A percentile compares a stretch with the other conserved stretches of the same genome.
phyloP scores from a whole-genome alignment of 2,888 invertebrate genomes.

The Nasonovia ribisnigri region DNA sequence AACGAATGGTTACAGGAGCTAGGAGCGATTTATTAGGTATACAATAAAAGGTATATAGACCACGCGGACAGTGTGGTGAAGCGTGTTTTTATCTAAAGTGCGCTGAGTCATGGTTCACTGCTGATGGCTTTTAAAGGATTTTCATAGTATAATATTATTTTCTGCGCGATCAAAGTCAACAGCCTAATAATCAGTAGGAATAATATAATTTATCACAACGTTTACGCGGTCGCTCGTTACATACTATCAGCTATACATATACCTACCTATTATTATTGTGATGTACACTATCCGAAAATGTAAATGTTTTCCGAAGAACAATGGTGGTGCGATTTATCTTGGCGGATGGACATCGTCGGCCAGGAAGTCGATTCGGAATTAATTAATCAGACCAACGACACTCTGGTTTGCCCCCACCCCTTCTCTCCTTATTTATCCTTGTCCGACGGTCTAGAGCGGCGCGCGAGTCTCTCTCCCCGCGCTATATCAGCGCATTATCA shows the following conservation, averaged over 20 bases:
- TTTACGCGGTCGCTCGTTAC: neutral
- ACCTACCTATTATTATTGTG: neutral
- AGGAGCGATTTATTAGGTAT: no score
- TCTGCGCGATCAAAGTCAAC: neutral
- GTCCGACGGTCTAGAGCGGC: constrained; percentile 8
- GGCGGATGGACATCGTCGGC: constrained; percentile 63
- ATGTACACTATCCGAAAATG: constrained; percentile 55
- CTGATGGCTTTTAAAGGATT: neutral
- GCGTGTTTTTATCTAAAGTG: neutral
- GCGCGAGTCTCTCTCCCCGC: neutral
- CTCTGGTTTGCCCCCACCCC: constrained; percentile 2
- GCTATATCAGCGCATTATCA: constrained; percentile 62
- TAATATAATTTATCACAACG: neutral
- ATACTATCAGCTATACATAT: constrained; percentile 15
- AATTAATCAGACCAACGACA: constrained; percentile 63
- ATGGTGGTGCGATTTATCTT: constrained; percentile 61
- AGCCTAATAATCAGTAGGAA: neutral
- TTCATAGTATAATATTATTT: neutral
- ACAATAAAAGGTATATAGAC: no score
- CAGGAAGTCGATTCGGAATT: constrained; percentile 64
- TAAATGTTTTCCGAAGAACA: constrained; percentile 59
- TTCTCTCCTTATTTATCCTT: neutral
- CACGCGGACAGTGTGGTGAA: neutral
- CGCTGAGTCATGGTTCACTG: neutral
- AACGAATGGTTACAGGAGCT: neutral